Conservation (phyloP, 1,140 invertebrate genomes). For the Idris sp. region DNA sequence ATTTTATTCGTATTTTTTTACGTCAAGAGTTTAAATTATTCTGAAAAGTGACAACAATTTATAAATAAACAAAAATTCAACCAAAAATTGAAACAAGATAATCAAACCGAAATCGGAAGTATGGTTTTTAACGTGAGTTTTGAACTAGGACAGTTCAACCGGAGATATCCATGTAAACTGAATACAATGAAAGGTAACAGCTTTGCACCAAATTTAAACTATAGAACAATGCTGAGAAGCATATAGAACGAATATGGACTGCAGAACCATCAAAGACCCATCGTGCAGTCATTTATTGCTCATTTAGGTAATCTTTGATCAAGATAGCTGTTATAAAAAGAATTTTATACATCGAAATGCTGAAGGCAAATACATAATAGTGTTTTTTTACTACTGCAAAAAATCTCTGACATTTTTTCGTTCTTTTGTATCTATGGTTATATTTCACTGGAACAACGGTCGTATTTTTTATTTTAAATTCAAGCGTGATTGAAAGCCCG, state of each 20-base stretch:
- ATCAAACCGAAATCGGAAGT: no score
- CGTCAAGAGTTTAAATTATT: no score
- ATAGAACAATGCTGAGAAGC: constrained; percentile 40
- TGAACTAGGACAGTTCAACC: no score
- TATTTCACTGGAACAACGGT: constrained; percentile 4
- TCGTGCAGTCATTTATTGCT: constrained; percentile 21
- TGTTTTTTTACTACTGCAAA: constrained; percentile 10
- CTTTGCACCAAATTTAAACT: constrained; percentile 24
- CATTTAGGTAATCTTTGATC: constrained; percentile 5
- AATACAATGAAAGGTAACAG: constrained; percentile 7
- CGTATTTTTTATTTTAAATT: constrained; percentile 34
- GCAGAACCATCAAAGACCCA: constrained; percentile 10
- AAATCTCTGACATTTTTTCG: constrained; percentile 1
- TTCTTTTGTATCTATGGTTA: neutral
- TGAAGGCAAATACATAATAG: constrained; percentile 1
- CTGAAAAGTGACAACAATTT: no score
- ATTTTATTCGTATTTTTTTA: no score
- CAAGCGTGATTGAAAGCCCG: constrained; percentile 20
- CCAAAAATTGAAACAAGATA: no score
- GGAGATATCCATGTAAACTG: constrained; percentile 32
- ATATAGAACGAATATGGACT: constrained; percentile 4
- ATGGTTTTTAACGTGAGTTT: no score
- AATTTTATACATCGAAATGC: constrained; percentile 4
- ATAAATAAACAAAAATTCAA: no score
- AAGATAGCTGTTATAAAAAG: constrained; percentile 23